Evolutionary conservation across 2,797 vertebrate species (phyloP).

Genomic region (Acropternis orthonyx): DNA sequence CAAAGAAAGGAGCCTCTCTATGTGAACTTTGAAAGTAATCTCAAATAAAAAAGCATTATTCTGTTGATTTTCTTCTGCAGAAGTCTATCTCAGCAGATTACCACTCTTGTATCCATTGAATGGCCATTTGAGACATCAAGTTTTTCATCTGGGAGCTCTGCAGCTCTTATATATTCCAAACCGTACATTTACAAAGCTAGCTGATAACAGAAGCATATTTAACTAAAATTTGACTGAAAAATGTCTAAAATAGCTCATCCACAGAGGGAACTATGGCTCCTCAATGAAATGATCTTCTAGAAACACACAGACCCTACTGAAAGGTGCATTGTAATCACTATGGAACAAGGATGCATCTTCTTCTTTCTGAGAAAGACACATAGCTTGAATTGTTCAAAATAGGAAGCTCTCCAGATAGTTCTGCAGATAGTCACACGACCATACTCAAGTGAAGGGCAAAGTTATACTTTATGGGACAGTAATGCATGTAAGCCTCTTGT

Average conservation of each 20-base stretch:
- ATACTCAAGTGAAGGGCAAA: background rate
- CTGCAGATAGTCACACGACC: background rate
- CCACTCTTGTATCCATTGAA: background rate
- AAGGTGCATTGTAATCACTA: background rate
- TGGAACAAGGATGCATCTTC: background rate
- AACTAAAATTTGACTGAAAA: background rate
- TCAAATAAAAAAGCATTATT: background rate
- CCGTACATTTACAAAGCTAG: background rate
- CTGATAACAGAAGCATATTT: background rate
- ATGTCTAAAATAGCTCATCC: background rate
- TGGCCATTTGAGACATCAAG: background rate
- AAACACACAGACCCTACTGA: background rate
- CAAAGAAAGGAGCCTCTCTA: background rate
- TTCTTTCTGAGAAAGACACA: background rate
- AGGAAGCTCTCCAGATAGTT: background rate
- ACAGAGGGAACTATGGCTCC: background rate
- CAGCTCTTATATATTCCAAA: background rate
- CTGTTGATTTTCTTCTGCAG: background rate
- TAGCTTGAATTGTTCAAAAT: background rate
- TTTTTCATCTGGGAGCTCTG: background rate
- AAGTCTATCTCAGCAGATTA: background rate
- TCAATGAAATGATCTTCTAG: background rate
- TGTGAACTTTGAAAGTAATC: background rate
- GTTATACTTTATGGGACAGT: background rate
- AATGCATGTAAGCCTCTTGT: background rate